Evolutionary conservation across 1,140 invertebrate species (phyloP), one percentile per base, ranked within the genome.

Genomic region (Thaumetopoea pityocampa): DNA sequence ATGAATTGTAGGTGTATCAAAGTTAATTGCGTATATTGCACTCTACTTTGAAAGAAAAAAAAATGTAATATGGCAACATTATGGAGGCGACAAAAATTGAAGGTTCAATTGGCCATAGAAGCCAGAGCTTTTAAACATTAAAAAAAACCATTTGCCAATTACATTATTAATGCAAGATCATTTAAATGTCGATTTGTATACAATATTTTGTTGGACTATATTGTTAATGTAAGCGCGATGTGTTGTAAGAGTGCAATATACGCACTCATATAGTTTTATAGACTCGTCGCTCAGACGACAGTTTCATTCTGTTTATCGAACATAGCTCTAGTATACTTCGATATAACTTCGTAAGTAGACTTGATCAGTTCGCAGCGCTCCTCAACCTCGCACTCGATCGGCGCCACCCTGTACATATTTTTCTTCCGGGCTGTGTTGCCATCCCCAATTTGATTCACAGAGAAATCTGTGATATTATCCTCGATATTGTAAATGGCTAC

Each of bases 231-330:
- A 4, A 11, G 8, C 14, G 6, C 8, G 5, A 7, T 12, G 12
- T 6, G 18, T 20, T 40, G 10, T n/a, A 41, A 23, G 19, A 40
- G 35, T 45, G 52, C 20, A 55, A 55, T 50, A 50, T 38, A 47
- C 54, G 29, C 33, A 33, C 12, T 40, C n/a, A 34, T 35, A 44
- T 27, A 51, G 43, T n/a, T n/a, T n/a, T n/a, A 49, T 51, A 71
- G 57, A 55, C 59, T 55, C 59, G 55, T 59, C 51, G 46, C 53
- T 77, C 50, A 83, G 11, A 83, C 79, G 49, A 81, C 79, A 22
- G 77, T 79, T 58, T 83, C 79, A 50, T 71, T 70, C 45, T 73
- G 67, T 36, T 72, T 77, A 14, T 81, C 79, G 56, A 84, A 81
- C 71, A 81, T 77, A 8, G 79, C 77, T 12, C 77, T 60, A 8